Base-by-base conservation (phyloP, 2,113 vertebrate genomes). In the Uria aalge region DNA sequence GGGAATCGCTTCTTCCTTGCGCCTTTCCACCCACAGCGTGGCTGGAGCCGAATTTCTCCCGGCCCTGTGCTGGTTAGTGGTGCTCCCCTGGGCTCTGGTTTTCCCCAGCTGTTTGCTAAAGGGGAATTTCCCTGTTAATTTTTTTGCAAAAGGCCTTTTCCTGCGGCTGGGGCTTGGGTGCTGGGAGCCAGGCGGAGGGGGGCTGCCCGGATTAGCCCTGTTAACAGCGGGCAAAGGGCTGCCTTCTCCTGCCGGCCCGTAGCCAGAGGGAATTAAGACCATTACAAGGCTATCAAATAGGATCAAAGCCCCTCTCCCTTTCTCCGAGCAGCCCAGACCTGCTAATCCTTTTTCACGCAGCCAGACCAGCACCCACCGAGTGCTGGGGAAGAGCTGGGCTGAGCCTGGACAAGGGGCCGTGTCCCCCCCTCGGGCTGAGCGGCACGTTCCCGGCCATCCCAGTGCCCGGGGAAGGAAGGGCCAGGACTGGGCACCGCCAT, bases 281-380 rank as follows among this genome's bases (percentile, higher is more conserved):
- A 85, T 94, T 95, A 95, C 93, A 90, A 94, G 94, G 88, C 85
- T 12, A 72, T 94, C 89, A 82, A 96, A 83, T 5, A 38, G 96
- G 93, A 96, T 92, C 91, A 83, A 75, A 79, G 91, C 79, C 62
- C 90, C 66, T 60, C 45, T 50, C 72, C 82, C 85, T 96, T 93
- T 90, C 91, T 93, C 60, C 11, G 3, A 34, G 76, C 92, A 72
- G 80, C 94, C 84, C 87, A 32, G 85, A 43, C 47, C 83, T 5
- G n/a, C 59, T 95, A 92, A 97, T 97, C 96, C 95, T 41, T 80
- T 94, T 92, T 88, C 83, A 92, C 5, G 82, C 75, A 30, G 94
- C 75, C n/a, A 66, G 59, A 74, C 73, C 77, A 8, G 85, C 87
- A 86, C 92, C 76, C 81, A 73, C 30, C 2, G 0, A 11, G 64